Base-by-base conservation (phyloP, 2,113 vertebrate species). In the Thryonomys swinderianus region DNA sequence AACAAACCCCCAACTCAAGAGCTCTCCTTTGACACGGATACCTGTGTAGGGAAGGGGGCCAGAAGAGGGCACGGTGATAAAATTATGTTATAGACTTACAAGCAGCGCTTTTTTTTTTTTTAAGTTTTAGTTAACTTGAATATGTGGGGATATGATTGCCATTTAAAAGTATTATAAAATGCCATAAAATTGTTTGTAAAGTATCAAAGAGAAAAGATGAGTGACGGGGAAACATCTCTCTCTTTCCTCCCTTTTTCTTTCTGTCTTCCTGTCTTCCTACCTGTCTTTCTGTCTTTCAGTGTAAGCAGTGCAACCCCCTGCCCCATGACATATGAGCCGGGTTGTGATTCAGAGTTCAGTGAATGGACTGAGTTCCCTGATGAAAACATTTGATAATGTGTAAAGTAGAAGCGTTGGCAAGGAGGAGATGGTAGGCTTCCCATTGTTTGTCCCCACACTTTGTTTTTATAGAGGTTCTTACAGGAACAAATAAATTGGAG, bases 21-120 rank as follows among this genome's bases (percentile, higher is more conserved):
- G 97, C 97, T 97, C 98, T 98, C 98, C 98, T 99, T 99, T 99
- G 99, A 99, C 99, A 99, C 82, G 97, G 99, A 99, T 99, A 99
- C 99, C 99, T 99, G 99, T 97, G 98, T 98, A 98, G 97, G 96
- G 88, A 96, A 97, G 88, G 97, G 91, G 93, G 97, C 98, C 98
- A 98, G 98, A 98, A 98, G 82, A 94, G 84, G 59, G 67, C 95
- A 86, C 23, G 86, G 62, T 82, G 91, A 96, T 98, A 98, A 98
- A 98, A 90, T 97, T 97, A 96, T 97, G 93, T 96, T 95, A 78
- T 89, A 96, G 96, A 98, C 93, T 94, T 95, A 94, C 74, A 96
- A 96, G 96, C 83, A 96, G 96, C 81, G n/a, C n/a, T n/a, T n/a
- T n/a, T 95, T 69, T 81, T 64, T 73, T 96, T 94, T 96, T 95